A percentile compares a stretch with the other conserved stretches of the same genome.
These are phyloP conservation scores for Zeuzera pyrina DNA, from an alignment of 2,888 invertebrate genomes.

Conservation along the genomic window DNA sequence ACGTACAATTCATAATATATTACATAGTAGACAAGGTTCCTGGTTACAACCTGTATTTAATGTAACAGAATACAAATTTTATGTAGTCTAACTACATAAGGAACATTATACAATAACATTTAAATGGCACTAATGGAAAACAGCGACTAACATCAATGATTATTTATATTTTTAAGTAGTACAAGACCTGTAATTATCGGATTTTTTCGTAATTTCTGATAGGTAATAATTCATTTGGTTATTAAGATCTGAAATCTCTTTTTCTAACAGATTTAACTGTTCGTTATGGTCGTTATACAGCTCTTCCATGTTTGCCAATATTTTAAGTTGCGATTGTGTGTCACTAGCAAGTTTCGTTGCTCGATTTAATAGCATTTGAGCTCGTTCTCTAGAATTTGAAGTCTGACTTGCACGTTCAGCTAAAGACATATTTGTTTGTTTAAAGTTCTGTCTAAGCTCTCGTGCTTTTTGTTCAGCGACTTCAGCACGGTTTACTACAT, in stretches of 20 bases:
- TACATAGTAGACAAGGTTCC: constrained; percentile 1
- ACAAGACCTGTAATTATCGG: constrained; percentile 76
- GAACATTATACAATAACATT: constrained; percentile 24
- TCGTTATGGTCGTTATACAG: constrained; percentile 78
- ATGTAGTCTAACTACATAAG: constrained; percentile 43
- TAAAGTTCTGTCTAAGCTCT: constrained; percentile 78
- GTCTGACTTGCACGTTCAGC: constrained; percentile 82
- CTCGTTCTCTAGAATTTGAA: constrained; percentile 83
- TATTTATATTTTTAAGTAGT: constrained; percentile 36
- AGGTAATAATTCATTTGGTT: constrained; percentile 77
- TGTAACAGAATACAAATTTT: constrained; percentile 23
- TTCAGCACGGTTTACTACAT: constrained; percentile 81
- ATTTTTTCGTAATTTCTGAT: constrained; percentile 73
- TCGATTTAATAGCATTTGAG: constrained; percentile 82
- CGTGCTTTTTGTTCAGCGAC: constrained; percentile 78
- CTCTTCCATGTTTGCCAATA: constrained; percentile 79
- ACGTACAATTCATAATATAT: constrained; percentile 1
- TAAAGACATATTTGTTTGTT: constrained; percentile 79
- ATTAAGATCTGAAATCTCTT: constrained; percentile 75
- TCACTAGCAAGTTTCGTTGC: constrained; percentile 88
- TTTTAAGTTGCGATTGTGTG: constrained; percentile 81
- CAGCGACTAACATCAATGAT: constrained; percentile 12
- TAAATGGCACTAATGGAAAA: constrained; percentile 38
- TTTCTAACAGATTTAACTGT: constrained; percentile 72
- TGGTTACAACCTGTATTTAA: not conserved